These are phyloP conservation scores for Falco concolor DNA, from an alignment of 2,797 vertebrate species.

Conservation along the genomic window DNA sequence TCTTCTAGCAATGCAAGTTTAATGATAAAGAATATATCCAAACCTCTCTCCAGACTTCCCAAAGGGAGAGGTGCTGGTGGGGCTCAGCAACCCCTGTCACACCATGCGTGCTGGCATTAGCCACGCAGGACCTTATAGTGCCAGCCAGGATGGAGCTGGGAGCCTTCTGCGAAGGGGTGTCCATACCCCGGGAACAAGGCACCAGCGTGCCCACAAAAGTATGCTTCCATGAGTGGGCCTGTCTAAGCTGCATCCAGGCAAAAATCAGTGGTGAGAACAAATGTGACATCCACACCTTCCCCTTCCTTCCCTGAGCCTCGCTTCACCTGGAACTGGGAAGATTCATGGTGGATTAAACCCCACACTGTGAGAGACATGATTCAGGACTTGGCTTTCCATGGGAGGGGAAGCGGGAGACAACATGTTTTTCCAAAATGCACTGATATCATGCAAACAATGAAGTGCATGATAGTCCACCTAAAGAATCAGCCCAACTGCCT, in stretches of 20 bases:
- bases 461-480: accelerated
- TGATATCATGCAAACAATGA: background rate
- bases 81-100: accelerated
- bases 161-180: background rate
- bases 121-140: accelerated
- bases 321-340: background rate
- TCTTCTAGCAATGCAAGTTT: background rate
- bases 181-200: accelerated
- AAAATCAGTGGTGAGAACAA: background rate
- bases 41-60: background rate
- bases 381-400: background rate
- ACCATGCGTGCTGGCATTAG: accelerated
- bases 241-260: background rate
- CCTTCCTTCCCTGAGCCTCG: accelerated
- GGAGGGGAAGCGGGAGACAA: background rate
- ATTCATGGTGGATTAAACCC: background rate
- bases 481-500: background rate
- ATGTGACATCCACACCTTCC: background rate
- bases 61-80: accelerated
- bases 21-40: background rate
- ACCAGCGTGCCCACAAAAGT: accelerated
- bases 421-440: background rate
- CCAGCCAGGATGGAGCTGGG: background rate
- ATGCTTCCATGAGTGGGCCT: background rate
- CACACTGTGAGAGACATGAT: accelerated